phyloP scores from a whole-genome alignment of 2,113 vertebrate species.

The Proterorhinus semilunaris region DNA sequence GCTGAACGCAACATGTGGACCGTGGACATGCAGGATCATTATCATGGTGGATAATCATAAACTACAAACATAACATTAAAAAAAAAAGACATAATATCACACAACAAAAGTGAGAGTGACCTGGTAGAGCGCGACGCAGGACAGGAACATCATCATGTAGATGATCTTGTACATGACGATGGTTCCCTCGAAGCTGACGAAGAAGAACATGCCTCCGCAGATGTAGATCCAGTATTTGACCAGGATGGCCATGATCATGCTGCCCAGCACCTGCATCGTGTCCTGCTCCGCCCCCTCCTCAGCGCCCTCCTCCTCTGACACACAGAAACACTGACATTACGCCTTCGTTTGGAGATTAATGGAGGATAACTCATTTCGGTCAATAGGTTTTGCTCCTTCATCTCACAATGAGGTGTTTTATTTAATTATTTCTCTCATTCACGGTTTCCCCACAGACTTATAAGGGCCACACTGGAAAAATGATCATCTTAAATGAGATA shows the following conservation, averaged over 20 bases:
- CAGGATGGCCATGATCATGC: slow-evolving; percentile 91
- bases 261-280: slow-evolving; percentile 91
- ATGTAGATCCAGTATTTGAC: slow-evolving; percentile 99
- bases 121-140: slow-evolving; percentile 97
- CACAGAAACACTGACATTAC: slow-evolving; percentile 1
- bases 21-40: too few relatives aligned
- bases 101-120: slow-evolving; percentile 58
- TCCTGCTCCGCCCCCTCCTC: slow-evolving; percentile 80
- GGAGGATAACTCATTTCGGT: too few relatives aligned
- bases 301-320: slow-evolving; percentile 70
- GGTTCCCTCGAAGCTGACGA: slow-evolving; percentile 95
- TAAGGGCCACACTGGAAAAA: too few relatives aligned
- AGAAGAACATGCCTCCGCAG: slow-evolving; percentile 98
- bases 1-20: too few relatives aligned
- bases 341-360: too few relatives aligned
- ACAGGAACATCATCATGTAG: slow-evolving; percentile 98
- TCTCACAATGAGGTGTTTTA: too few relatives aligned
- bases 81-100: neutral
- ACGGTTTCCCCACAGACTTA: too few relatives aligned
- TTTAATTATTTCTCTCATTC: neutral
- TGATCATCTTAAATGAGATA: too few relatives aligned
- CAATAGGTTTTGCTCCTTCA: too few relatives aligned
- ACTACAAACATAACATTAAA: neutral
- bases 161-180: slow-evolving; percentile 99
- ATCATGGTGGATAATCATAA: too few relatives aligned